Evolutionary conservation across 2,888 invertebrate species (phyloP).

Genomic region (Gordius sp.): DNA sequence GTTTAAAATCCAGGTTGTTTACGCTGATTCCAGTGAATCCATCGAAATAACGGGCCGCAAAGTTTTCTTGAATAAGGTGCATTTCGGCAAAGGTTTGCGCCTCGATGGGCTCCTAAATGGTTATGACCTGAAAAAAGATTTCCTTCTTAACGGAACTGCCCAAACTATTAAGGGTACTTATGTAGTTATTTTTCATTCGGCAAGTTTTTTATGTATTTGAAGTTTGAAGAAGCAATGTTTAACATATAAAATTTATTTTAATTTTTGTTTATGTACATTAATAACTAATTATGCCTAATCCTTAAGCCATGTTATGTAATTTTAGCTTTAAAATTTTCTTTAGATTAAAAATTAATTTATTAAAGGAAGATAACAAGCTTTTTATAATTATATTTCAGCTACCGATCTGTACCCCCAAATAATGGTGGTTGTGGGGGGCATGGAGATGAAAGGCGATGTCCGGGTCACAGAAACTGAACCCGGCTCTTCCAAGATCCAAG

Average conservation of each 20-base stretch:
- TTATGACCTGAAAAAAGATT: neutral
- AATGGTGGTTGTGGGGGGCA: neutral
- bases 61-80: neutral
- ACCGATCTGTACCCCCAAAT: neutral
- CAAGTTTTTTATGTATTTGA: neutral
- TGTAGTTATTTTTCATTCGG: neutral
- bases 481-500: neutral
- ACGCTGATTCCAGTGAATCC: neutral
- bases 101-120: neutral
- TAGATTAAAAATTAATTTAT: too few relatives aligned
- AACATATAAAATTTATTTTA: neutral
- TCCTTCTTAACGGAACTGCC: neutral
- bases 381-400: neutral
- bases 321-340: too few relatives aligned
- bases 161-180: neutral
- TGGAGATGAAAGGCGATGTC: neutral
- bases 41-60: neutral
- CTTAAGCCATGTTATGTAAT: too few relatives aligned
- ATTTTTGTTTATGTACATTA: conserved; percentile 6
- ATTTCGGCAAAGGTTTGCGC: neutral
- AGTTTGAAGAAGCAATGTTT: neutral
- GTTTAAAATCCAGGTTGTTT: too few relatives aligned
- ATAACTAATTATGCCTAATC: neutral
- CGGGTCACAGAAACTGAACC: neutral
- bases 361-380: too few relatives aligned